Evolutionary conservation across 1,140 invertebrate species (phyloP), one percentile per base, ranked within the genome.

Genomic region (Neodiprion pinetum): DNA sequence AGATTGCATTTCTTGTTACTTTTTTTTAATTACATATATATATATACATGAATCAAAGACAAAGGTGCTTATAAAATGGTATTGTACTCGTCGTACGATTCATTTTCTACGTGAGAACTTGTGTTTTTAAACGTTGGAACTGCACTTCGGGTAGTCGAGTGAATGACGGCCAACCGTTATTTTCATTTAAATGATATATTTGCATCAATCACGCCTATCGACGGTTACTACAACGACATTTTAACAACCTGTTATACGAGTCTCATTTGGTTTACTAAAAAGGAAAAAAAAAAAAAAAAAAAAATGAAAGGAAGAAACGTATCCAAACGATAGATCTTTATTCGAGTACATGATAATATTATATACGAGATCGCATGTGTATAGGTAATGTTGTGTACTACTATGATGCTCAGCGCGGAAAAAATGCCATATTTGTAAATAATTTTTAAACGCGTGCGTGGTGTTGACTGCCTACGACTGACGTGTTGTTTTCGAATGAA

Each of bases 391-490:
- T 14, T 17, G 4, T 14, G 53, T 61, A 61, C 53, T 5, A 14
- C n/a, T 17, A 61, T 61, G 28, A 40, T 40, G 28, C 28, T 40
- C 28, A 40, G 28, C 28, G 28, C 28, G 28, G 28, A 40, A 40
- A 40, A 40, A 14, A 61, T 61, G 53, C 53, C 53, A 61, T 61
- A 61, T 61, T 61, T 14, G n/a, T 61, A 61, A 17, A 17, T 61
- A 61, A 61, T 61, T 61, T 61, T 61, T 61, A 61, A 61, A 61
- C 53, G 53, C 53, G 53, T 61, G 11, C 53, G n/a, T 61, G 11
- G n/a, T 14, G n/a, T 61, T 7, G 53, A 61, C 53, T 61, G 53
- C 11, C 4, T 12, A 61, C 53, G 53, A 61, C 53, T 61, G 53
- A 61, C 53, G 53, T 14, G n/a, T 61, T 9, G 53, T 14, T 61